A percentile compares a stretch with the other conserved stretches of the same genome.
Conservation (phyloP, 64 coral and sea anemone genomes). For the Anthopleura sola region DNA sequence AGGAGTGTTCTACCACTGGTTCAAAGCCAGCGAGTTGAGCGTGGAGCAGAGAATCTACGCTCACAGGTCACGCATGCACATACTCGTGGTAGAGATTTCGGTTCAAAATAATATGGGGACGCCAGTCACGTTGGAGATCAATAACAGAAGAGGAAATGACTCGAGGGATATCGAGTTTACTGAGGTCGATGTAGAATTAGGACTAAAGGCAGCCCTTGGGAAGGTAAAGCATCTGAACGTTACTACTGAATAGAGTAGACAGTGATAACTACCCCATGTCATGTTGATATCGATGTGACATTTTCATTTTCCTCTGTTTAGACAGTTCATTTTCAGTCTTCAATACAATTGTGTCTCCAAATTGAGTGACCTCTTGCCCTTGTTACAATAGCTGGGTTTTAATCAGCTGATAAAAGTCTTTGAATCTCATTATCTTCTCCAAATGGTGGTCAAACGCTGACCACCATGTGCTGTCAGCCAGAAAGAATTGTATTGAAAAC, state of each 20-base stretch:
- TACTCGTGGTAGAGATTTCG: constrained; percentile 49
- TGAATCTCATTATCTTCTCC: no score
- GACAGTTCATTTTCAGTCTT: no score
- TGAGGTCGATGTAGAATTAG: constrained; percentile 27
- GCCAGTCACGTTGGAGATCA: constrained; percentile 19
- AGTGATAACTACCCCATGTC: no score
- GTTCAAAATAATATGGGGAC: constrained; percentile 14
- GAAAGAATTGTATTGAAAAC: no score
- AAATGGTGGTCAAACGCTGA: no score
- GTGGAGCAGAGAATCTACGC: constrained; percentile 61
- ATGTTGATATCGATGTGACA: no score
- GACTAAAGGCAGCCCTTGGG: constrained; percentile 28
- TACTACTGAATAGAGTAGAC: no score
- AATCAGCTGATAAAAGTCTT: no score
- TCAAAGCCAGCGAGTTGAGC: constrained; percentile 10
- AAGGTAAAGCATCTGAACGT: constrained; percentile 32
- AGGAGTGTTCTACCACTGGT: constrained; percentile 58
- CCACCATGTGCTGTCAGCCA: no score
- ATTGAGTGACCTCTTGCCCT: neutral
- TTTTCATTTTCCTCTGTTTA: no score
- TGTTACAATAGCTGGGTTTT: neutral
- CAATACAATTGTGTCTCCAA: no score
- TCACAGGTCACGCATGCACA: constrained; percentile 46
- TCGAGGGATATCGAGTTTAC: constrained; percentile 48
- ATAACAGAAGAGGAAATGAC: constrained; percentile 15